Evolutionary conservation across 2,888 invertebrate species (phyloP), one percentile per base, ranked within the genome.

Genomic region (Neoascia interrupta): DNA sequence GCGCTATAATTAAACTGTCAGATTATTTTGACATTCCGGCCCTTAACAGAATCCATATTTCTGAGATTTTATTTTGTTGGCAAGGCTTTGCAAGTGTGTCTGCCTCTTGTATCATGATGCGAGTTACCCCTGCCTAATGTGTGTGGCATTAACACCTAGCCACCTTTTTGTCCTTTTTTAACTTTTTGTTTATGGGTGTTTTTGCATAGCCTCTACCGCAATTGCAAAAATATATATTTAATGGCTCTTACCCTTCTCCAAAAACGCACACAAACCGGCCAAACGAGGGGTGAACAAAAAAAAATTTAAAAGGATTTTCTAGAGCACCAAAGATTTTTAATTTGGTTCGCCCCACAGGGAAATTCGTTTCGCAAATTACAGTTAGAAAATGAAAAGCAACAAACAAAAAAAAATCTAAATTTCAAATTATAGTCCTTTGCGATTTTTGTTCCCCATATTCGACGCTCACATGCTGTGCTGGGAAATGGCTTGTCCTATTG

Each of bases 1-100:
- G 31, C 15, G 23, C 56, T 85, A 86, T 87, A 87, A 87, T 87
- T 87, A 86, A 87, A 84, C 83, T 87, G 87, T 87, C 87, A 84
- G 87, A 87, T 87, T 87, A 87, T 87, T 87, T 84, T 86, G 87
- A 85, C 86, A 86, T 83, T 83, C 70, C 82, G 81, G 81, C 84
- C 81, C 82, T 82, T 81, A 82, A 82, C 81, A 64, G 82, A 70
- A 63, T 66, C 61, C 47, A 45, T 68, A 39, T 73, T 8, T 16
- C 18, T 6, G 8, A 23, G 34, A 18, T 41, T 56, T 47, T 54
- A 31, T 31, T 51, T 56, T 49, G 56, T 39, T 8, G 16, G 8
- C 18, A 18, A 11, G 4, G 16, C 13, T 49, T 60, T 49, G 13
- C 26, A 56, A 34, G 54, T 56, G 63, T 51, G 64, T 31, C 51